phyloP scores from a whole-genome alignment of 2,113 vertebrate genomes.

The Misgurnus mizolepis region DNA sequence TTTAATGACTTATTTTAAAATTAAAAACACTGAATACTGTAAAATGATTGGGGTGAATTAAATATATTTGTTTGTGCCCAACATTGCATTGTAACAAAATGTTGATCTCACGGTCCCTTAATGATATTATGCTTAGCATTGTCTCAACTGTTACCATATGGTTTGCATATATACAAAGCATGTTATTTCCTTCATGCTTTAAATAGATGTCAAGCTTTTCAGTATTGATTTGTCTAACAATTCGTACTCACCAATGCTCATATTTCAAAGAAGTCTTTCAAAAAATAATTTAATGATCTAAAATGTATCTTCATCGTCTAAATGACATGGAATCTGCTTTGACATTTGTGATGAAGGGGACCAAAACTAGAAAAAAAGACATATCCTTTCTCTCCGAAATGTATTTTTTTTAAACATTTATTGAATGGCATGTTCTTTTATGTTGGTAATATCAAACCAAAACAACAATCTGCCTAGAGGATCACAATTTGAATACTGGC shows the following conservation, averaged over 20 bases:
- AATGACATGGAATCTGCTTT: neutral
- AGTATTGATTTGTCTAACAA: neutral
- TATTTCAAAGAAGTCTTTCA: neutral
- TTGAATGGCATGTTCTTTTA: neutral
- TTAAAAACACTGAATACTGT: too few relatives aligned
- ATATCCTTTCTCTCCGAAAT: neutral
- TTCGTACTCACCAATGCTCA: neutral
- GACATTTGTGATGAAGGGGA: neutral
- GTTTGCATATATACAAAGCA: too few relatives aligned
- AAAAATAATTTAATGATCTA: neutral
- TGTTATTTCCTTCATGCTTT: too few relatives aligned
- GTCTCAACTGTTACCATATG: too few relatives aligned
- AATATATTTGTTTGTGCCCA: too few relatives aligned
- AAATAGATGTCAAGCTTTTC: too few relatives aligned
- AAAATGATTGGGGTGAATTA: too few relatives aligned
- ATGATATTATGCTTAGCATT: too few relatives aligned
- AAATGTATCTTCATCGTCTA: neutral
- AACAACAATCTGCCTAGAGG: neutral
- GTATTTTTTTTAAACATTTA: neutral
- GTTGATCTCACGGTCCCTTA: too few relatives aligned
- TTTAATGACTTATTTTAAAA: too few relatives aligned
- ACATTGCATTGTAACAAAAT: too few relatives aligned
- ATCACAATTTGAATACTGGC: neutral
- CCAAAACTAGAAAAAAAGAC: neutral
- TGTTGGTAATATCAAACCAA: neutral